These are phyloP conservation scores for Rhingia rostrata DNA, from an alignment of 2,888 invertebrate genomes.

Conservation along the genomic window DNA sequence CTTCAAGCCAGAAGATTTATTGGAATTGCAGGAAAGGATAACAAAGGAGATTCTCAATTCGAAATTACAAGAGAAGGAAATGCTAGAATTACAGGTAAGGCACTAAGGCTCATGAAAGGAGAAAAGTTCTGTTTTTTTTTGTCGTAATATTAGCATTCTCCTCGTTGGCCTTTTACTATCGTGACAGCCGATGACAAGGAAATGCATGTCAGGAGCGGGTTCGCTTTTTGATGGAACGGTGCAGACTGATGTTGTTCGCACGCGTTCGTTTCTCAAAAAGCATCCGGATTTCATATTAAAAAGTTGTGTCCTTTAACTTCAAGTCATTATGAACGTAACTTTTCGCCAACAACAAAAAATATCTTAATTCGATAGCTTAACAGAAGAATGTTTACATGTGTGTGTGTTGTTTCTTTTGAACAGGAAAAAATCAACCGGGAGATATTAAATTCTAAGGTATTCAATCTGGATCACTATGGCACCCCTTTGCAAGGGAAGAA, in stretches of 20 bases:
- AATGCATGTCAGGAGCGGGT: constrained; percentile 21
- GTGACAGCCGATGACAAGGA: constrained; percentile 47
- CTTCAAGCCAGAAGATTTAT: constrained; percentile 81
- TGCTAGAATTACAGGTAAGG: constrained; percentile 82
- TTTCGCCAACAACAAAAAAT: constrained; percentile 13
- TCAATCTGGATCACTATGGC: constrained; percentile 79
- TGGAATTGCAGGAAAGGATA: constrained; percentile 82
- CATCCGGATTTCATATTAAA: constrained; percentile 50
- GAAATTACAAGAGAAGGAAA: constrained; percentile 82
- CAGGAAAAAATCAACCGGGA: constrained; percentile 83
- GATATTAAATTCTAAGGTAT: constrained; percentile 82
- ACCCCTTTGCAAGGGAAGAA: constrained; percentile 78
- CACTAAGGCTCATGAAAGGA: constrained; percentile 31
- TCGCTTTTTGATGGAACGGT: constrained; percentile 16
- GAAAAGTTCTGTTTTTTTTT: constrained; percentile 42
- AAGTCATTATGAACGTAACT: constrained; percentile 42
- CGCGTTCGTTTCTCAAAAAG: constrained; percentile 20
- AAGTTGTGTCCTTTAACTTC: constrained; percentile 49
- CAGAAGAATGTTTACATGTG: constrained; percentile 19
- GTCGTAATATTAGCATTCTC: constrained; percentile 47
- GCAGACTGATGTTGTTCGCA: constrained; percentile 34
- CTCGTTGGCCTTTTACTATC: constrained; percentile 41
- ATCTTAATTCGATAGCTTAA: constrained; percentile 42
- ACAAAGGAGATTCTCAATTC: constrained; percentile 83
- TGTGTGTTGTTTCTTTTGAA: constrained; percentile 38